Evolutionary conservation across 1,140 invertebrate genomes (phyloP), one percentile per base, ranked within the genome.

Genomic region (Cotesia vestalis): DNA sequence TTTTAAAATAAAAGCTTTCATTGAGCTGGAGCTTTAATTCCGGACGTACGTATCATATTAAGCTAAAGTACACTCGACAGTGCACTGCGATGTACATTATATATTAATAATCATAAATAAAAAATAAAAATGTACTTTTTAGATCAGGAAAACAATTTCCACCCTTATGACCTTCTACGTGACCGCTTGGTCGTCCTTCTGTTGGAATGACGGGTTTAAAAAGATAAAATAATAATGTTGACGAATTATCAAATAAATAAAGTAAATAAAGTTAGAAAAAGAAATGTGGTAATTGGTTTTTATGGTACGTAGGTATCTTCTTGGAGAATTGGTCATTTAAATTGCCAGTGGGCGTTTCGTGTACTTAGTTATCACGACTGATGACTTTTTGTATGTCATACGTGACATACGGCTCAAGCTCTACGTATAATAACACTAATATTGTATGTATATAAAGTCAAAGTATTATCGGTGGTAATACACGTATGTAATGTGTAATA

Each of bases 311-410:
- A 52, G 17, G 34, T 14, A 27, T 46, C 4, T 20, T 62, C 27
- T 20, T n/a, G 71, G 53, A 17, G 17, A 64, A 59, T 35, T 63
- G 63, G 36, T 53, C 12, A 64, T 71, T 59, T 64, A 76, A 76
- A 79, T 77, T 78, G 77, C 66, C 71, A 73, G 78, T 79, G 75
- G 78, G 78, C 72, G 73, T 14, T 53, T 12, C 57, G 72, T 38
- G 14, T 6, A 59, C 17, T 36, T 12, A 14, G 35, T 40, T 51
- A 17, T 66, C 35, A 59, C 27, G 57, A 34, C 55, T 59, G 14
- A 69, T 35, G 35, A 14, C 8, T 51, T 35, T 51, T 40, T 60
- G 38, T 27, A 12, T 53, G 46, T 17, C 51, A 34, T 20, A 66
- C 40, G 35, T 46, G 40, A 46, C 40, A 46, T 9, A 6, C 40